Conservation (phyloP, 1,140 invertebrate genomes). For the Nephotettix cincticeps region DNA sequence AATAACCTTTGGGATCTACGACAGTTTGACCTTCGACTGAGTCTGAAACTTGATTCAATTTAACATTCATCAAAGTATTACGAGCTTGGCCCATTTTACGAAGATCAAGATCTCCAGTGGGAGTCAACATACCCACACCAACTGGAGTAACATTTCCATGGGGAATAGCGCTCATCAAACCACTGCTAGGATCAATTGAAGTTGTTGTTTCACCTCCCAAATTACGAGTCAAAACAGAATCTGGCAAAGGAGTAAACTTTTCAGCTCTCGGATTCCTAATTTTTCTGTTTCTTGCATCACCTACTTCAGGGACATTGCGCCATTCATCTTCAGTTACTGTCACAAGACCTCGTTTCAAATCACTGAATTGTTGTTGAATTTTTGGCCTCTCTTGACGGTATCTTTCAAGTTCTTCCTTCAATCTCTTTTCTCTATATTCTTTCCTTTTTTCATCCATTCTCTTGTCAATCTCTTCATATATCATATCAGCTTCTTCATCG, state of each 20-base stretch:
- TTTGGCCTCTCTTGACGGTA: constrained; percentile 98
- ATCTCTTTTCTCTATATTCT: constrained; percentile 67
- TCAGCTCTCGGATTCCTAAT: constrained; percentile 93
- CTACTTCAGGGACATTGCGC: constrained; percentile 97
- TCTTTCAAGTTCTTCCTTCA: constrained; percentile 89
- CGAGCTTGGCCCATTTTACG: constrained; percentile 98
- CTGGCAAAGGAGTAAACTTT: constrained; percentile 96
- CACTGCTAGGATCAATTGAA: constrained; percentile 82
- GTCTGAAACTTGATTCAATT: constrained; percentile 97
- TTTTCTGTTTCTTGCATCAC: constrained; percentile 97
- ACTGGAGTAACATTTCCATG: constrained; percentile 61
- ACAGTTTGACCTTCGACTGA: constrained; percentile 99
- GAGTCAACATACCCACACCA: constrained; percentile 60
- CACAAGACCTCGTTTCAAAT: constrained; percentile 91
- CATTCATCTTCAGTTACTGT: constrained; percentile 91
- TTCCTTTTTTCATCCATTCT: constrained; percentile 99
- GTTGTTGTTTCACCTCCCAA: constrained; percentile 79
- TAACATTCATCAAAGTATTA: constrained; percentile 99
- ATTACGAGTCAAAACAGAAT: constrained; percentile 91
- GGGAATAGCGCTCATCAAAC: constrained; percentile 81
- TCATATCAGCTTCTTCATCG: constrained; percentile 98
- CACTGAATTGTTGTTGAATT: constrained; percentile 99
- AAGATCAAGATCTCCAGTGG: constrained; percentile 92
- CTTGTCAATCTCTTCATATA: constrained; percentile 98
- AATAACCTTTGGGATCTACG: constrained; percentile 98